Conservation (phyloP, 1,140 invertebrate species). For the Ganaspis sp. region DNA sequence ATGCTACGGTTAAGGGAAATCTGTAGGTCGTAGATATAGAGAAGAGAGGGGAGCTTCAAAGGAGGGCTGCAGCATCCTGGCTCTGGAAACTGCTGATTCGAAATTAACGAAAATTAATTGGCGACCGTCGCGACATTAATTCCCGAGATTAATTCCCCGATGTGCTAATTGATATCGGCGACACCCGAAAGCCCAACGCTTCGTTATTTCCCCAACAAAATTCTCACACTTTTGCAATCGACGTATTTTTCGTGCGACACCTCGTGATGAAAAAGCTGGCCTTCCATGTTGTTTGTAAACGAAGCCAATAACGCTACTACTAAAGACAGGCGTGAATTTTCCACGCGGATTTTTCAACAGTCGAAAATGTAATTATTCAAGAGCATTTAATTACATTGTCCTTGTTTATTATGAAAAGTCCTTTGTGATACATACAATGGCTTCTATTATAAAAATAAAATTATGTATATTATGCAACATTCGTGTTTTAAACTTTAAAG, state of each 20-base stretch:
- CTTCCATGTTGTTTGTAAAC: slow-evolving; percentile 31
- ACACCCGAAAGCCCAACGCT: slow-evolving; percentile 37
- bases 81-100: slow-evolving; percentile 73
- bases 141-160: slow-evolving; percentile 70
- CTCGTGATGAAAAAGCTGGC: slow-evolving; percentile 16
- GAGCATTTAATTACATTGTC: slow-evolving; percentile 15
- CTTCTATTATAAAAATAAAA: neutral
- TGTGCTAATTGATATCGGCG: slow-evolving; percentile 68
- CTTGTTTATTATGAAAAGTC: slow-evolving; percentile 7
- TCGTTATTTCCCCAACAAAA: slow-evolving; percentile 11
- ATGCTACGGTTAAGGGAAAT: slow-evolving; percentile 34
- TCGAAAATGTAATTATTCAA: slow-evolving; percentile 20
- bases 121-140: slow-evolving; percentile 71
- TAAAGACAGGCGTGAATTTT: slow-evolving; percentile 22
- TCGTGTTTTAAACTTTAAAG: neutral
- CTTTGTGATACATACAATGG: neutral
- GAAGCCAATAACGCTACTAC: slow-evolving; percentile 26
- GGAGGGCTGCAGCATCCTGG: slow-evolving; percentile 54
- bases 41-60: slow-evolving; percentile 53
- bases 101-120: slow-evolving; percentile 75
- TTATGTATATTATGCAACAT: slow-evolving; percentile 30
- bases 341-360: slow-evolving; percentile 21
- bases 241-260: slow-evolving; percentile 11
- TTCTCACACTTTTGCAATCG: slow-evolving; percentile 26
- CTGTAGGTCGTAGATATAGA: slow-evolving; percentile 31